Evolutionary conservation across 2,113 vertebrate genomes (phyloP), one percentile per base, ranked within the genome.

Genomic region (Sceloporus tristichus): DNA sequence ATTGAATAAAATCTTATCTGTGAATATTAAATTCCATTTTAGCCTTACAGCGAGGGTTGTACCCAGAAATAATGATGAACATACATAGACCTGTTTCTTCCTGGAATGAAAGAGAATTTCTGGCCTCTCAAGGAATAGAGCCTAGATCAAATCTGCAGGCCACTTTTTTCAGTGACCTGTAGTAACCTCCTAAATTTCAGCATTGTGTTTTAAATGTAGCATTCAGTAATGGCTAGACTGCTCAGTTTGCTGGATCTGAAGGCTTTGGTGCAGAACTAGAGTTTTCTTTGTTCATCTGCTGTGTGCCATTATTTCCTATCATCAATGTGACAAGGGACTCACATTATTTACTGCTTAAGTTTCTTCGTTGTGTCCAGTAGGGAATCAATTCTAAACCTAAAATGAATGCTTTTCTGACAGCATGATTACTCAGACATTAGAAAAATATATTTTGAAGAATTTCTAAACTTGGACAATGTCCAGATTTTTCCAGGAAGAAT

Each of bases 291-390:
- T 85, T 84, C 7, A 0, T 94, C 48, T 86, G 25, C 5, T 0
- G 73, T 86, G 11, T 88, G 42, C 80, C 84, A n/a, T 73, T 90
- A 27, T 0, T 66, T 78, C 54, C 84, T 87, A 48, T 89, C 80
- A 88, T 25, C 78, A 87, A 27, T 90, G 70, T 62, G 80, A 76
- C 74, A 68, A 65, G 82, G 84, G 83, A 81, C 1, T 34, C 56
- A 34, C 42, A 16, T 56, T 84, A 40, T 80, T 91, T 86, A 76
- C 11, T 84, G 66, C 16, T 80, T 5, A 90, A 19, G 10, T 87
- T 84, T 87, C 84, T 85, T 92, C 90, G 79, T 82, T 92, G 78
- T 88, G 89, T 85, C 21, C 19, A n/a, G 74, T 89, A 89, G 59
- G 59, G 90, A 92, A n/a, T 82, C n/a, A 87, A 9, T 0, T 70